Conservation (phyloP, 30 jellyfish, hydroid and myxozoan species). For the Chironex yamaguchii region DNA sequence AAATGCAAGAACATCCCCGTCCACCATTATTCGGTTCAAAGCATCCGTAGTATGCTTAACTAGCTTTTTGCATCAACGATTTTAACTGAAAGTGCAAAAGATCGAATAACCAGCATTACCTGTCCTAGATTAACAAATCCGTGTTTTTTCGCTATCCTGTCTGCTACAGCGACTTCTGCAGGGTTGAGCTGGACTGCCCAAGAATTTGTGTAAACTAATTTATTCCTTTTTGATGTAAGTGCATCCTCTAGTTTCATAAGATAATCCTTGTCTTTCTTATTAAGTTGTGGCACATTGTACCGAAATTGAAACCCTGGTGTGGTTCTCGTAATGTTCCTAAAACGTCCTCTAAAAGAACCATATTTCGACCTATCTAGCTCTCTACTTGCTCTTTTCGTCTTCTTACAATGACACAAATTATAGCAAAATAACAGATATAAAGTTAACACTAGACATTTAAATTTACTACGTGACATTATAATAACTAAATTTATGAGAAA, state of each 20-base stretch:
- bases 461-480: neutral
- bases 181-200: conserved; percentile 99
- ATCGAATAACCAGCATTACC: conserved; percentile 78
- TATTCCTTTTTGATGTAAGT: conserved; percentile 80
- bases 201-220: conserved; percentile 82
- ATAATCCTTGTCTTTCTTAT: conserved; percentile 78
- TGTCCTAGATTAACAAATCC: conserved; percentile 97
- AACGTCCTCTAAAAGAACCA: neutral
- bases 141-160: conserved; percentile 91
- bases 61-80: too few relatives aligned
- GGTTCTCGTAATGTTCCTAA: neutral
- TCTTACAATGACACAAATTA: neutral
- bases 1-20: too few relatives aligned
- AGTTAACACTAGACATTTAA: neutral
- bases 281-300: conserved; percentile 82
- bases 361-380: neutral
- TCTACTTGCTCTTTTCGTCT: neutral
- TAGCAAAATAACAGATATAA: neutral
- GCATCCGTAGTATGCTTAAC: too few relatives aligned
- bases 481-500: neutral
- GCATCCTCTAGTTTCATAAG: conserved; percentile 94
- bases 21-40: too few relatives aligned
- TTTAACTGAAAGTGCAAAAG: too few relatives aligned
- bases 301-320: neutral
- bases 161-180: conserved; percentile 97